Percentiles rank a stretch among this genome's conserved stretches.
Conservation (phyloP, 2,797 vertebrate genomes). For the Ambastaia sidthimunki region DNA sequence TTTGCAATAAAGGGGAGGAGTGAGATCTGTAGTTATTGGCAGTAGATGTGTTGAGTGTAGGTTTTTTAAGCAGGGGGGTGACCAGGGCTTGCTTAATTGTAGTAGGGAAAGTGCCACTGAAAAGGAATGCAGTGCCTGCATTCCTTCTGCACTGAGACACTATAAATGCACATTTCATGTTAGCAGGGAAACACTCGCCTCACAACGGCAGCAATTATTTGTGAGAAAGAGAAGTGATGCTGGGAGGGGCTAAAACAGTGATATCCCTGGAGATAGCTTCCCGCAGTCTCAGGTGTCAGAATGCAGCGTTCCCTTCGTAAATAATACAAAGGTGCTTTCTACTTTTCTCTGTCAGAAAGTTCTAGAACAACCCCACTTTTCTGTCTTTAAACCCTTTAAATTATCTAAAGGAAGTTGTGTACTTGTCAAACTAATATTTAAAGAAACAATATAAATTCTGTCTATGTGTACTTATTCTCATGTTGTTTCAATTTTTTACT, state of each 20-base stretch:
- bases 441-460: too few species aligned
- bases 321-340: constrained; percentile 45
- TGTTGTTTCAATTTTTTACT: too few species aligned
- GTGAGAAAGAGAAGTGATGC: background rate
- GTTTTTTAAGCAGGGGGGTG: too few species aligned
- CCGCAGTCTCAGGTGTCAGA: constrained; percentile 10
- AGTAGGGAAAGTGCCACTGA: too few species aligned
- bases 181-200: background rate
- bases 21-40: too few species aligned
- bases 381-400: background rate
- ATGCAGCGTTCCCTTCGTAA: constrained; percentile 32
- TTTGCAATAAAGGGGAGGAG: too few species aligned
- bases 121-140: too few species aligned
- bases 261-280: constrained; percentile 19
- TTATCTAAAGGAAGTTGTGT: background rate
- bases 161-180: constrained; percentile 11
- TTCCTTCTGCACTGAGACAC: constrained; percentile 15
- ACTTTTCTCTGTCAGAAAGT: constrained; percentile 22
- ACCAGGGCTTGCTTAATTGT: too few species aligned
- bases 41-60: too few species aligned
- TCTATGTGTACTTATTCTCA: too few species aligned
- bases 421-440: background rate
- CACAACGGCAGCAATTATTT: constrained; percentile 18
- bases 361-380: constrained; percentile 8
- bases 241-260: constrained; percentile 13